A percentile compares a stretch with the other conserved stretches of the same genome.
These are phyloP conservation scores for Pecten maximus DNA, from an alignment of 2,888 invertebrate genomes.

Conservation along the genomic window DNA sequence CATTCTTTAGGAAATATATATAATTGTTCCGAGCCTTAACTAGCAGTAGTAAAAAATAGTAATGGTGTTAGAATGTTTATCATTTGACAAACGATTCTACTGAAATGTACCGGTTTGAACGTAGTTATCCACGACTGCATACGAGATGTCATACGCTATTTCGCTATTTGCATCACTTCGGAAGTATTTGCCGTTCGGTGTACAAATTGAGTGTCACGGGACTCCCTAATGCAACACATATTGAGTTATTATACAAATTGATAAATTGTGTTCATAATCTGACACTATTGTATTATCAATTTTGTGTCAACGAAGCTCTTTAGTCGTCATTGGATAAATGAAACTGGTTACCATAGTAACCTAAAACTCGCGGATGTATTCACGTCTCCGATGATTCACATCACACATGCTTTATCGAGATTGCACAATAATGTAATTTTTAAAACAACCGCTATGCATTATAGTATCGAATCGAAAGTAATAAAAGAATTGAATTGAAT, in stretches of 20 bases:
- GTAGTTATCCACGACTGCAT: not conserved
- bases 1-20: not conserved
- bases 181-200: not conserved
- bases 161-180: not conserved
- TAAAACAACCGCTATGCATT: not conserved
- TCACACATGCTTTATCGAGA: not conserved
- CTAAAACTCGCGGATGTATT: not conserved
- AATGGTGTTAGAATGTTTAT: not conserved
- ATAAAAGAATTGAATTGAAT: no score
- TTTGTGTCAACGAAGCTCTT: not conserved
- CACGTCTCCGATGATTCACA: not conserved
- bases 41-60: not conserved
- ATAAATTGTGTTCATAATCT: slow-evolving; percentile 16
- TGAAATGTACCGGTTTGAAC: not conserved
- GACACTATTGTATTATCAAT: not conserved
- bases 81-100: not conserved
- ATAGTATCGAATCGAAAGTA: no score
- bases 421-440: not conserved
- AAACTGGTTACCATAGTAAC: not conserved
- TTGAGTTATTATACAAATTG: slow-evolving; percentile 25
- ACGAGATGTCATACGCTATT: not conserved
- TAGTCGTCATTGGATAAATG: not conserved
- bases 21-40: not conserved
- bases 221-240: not conserved
- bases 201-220: slow-evolving; percentile 8